These are phyloP conservation scores for Polyploca ridens DNA, from an alignment of 2,888 invertebrate species.

Conservation along the genomic window DNA sequence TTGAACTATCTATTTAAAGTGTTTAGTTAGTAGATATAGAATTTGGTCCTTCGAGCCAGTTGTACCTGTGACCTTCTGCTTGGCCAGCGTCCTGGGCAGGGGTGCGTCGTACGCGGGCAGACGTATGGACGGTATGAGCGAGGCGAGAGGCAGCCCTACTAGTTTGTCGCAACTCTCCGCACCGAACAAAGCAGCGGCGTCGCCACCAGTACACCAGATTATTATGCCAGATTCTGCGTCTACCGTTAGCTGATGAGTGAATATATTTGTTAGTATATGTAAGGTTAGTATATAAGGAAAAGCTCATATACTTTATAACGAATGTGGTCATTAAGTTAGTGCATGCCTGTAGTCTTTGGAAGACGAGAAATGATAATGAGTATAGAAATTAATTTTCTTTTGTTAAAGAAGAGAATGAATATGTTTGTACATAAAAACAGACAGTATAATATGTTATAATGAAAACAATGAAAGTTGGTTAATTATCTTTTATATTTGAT, in stretches of 20 bases:
- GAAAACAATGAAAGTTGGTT: too few species aligned
- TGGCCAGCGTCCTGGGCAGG: conserved; percentile 75
- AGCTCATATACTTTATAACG: neutral
- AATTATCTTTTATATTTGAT: too few species aligned
- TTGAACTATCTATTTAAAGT: too few species aligned
- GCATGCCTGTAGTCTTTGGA: too few species aligned
- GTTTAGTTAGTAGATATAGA: neutral
- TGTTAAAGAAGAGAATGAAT: too few species aligned
- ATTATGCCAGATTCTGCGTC: conserved; percentile 72
- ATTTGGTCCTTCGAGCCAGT: conserved; percentile 1
- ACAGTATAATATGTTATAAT: too few species aligned
- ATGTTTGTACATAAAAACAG: too few species aligned
- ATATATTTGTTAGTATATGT: neutral
- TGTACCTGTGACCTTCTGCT: conserved; percentile 86
- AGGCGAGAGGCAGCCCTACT: conserved; percentile 74
- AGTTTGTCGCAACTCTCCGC: conserved; percentile 79
- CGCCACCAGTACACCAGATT: conserved; percentile 64
- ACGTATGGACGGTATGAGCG: conserved; percentile 80
- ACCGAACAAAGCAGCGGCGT: conserved; percentile 81
- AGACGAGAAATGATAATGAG: too few species aligned
- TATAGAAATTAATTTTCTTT: too few species aligned
- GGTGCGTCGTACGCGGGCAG: conserved; percentile 69
- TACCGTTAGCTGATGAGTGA: conserved; percentile 61
- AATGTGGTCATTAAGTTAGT: neutral
- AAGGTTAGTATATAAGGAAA: neutral